Conservation (phyloP, 2,113 vertebrate species). For the Strix aluco region DNA sequence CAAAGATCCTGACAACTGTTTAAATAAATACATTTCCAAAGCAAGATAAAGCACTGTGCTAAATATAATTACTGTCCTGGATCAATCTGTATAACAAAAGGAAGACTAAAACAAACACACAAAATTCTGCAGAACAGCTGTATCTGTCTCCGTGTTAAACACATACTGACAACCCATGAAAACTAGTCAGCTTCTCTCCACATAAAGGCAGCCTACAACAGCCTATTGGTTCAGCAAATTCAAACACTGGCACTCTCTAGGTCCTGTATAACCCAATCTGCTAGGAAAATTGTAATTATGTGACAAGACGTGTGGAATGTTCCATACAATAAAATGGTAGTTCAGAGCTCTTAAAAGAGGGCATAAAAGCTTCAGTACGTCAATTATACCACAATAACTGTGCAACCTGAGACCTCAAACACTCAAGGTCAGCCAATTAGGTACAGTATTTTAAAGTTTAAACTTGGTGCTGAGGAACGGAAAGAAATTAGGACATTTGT, state of each 20-base stretch:
- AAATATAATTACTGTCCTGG: conserved; percentile 15
- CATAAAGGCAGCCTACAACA: conserved; percentile 13
- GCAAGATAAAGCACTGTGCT: background rate
- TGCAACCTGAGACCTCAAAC: conserved; percentile 60
- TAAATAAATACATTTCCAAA: conserved; percentile 27
- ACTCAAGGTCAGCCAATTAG: conserved; percentile 61
- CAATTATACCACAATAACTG: conserved; percentile 59
- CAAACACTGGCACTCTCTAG: conserved; percentile 13
- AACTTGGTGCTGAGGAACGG: conserved; percentile 41
- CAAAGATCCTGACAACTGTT: conserved; percentile 1
- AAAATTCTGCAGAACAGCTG: background rate
- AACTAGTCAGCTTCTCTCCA: conserved; percentile 11
- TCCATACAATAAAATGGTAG: conserved; percentile 50
- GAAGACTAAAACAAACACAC: background rate
- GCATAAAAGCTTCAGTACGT: conserved; percentile 43
- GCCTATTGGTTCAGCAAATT: conserved; percentile 2
- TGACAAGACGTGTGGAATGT: conserved; percentile 26
- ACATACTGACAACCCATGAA: background rate
- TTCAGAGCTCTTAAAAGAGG: conserved; percentile 33
- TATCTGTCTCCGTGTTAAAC: background rate
- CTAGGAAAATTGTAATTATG: conserved; percentile 48
- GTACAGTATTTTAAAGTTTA: conserved; percentile 54
- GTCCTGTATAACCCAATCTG: background rate
- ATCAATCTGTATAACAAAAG: background rate
- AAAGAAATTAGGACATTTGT: conserved; percentile 66